phyloP scores from a whole-genome alignment of 2,113 vertebrate species.

The Amia ocellicauda region DNA sequence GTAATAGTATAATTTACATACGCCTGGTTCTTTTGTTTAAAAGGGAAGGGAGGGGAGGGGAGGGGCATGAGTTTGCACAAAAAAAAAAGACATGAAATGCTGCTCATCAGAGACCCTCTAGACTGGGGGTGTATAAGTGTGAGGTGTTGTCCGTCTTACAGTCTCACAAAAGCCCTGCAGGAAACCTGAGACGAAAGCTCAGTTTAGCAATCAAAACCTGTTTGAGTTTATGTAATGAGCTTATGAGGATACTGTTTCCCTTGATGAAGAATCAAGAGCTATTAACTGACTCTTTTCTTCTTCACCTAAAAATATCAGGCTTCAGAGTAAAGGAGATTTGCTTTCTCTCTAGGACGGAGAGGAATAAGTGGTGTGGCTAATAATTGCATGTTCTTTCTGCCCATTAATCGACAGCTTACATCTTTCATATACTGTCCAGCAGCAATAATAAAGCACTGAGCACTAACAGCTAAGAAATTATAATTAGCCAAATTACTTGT shows the following conservation, averaged over 20 bases:
- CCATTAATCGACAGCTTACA: neutral
- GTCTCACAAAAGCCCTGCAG: neutral
- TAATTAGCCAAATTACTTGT: neutral
- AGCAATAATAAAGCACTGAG: neutral
- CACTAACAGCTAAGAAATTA: neutral
- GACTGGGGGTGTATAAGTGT: no score
- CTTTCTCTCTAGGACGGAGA: neutral
- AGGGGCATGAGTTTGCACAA: no score
- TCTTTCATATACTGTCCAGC: neutral
- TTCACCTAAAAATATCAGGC: neutral
- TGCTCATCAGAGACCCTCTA: neutral
- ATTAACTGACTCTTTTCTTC: neutral
- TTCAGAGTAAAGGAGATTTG: neutral
- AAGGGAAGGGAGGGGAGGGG: no score
- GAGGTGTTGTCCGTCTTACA: neutral
- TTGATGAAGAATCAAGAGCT: slow-evolving; percentile 5
- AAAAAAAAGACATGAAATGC: no score
- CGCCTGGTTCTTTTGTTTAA: neutral
- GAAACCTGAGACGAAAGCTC: neutral
- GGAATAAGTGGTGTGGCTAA: neutral
- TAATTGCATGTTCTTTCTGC: neutral
- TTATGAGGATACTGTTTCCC: neutral
- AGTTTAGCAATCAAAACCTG: neutral
- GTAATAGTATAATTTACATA: neutral
- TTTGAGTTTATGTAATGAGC: neutral